Evolutionary conservation across 2,113 vertebrate species (phyloP).

Genomic region (Bubo bubo): DNA sequence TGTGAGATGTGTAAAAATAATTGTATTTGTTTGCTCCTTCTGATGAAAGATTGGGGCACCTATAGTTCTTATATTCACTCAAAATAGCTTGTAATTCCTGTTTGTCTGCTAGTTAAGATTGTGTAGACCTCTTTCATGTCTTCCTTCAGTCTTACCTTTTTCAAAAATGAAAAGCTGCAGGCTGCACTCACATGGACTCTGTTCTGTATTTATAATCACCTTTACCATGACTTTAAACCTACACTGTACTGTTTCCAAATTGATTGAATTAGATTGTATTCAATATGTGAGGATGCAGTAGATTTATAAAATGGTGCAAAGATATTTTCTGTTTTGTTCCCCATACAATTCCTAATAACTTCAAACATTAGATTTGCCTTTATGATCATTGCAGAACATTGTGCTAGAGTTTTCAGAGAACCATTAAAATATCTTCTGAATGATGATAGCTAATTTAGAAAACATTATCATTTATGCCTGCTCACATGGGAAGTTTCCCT

Average conservation of each 20-base stretch:
- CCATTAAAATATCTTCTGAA: background rate
- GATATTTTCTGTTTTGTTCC: background rate
- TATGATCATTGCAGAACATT: background rate
- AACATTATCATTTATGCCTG: background rate
- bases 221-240: background rate
- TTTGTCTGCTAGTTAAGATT: background rate
- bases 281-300: background rate
- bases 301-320: background rate
- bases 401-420: background rate
- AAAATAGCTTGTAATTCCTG: background rate
- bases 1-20: background rate
- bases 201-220: background rate
- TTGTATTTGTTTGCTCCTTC: background rate
- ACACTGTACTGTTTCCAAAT: background rate
- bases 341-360: background rate
- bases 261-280: background rate
- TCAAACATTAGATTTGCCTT: background rate
- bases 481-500: background rate
- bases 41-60: background rate
- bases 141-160: background rate
- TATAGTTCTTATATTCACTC: background rate
- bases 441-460: slow-evolving; percentile 16
- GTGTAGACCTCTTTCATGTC: background rate
- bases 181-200: background rate
- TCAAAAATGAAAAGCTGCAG: background rate